A percentile compares a stretch with the other conserved stretches of the same genome.
Evolutionary conservation across 1,140 invertebrate species (phyloP).

Genomic region (Drosophila kurseongensis): DNA sequence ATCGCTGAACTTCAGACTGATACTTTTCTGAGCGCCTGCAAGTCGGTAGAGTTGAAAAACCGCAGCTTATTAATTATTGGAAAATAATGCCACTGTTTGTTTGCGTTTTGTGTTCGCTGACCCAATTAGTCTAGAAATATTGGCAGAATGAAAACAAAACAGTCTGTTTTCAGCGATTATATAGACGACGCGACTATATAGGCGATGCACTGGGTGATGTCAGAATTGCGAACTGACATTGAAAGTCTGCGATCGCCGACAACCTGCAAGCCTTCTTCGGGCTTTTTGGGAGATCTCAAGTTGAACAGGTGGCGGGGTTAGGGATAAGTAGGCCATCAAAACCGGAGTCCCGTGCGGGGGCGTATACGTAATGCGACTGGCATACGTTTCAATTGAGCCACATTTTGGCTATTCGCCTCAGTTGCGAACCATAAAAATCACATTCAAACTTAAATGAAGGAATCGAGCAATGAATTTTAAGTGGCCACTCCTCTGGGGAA

Average conservation of each 20-base stretch:
- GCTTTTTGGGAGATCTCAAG: constrained; percentile 32
- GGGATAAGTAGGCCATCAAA: constrained; percentile 7
- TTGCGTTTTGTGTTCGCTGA: constrained; percentile 50
- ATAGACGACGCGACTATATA: constrained; percentile 16
- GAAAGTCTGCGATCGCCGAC: constrained; percentile 17
- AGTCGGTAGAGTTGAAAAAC: constrained; percentile 31
- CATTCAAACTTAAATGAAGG: constrained; percentile 36
- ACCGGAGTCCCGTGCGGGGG: constrained; percentile 5
- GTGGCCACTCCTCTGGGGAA: constrained; percentile 7
- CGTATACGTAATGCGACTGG: constrained; percentile 34
- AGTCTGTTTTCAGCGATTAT: constrained; percentile 47
- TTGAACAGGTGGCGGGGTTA: constrained; percentile 22
- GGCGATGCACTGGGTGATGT: constrained; percentile 58
- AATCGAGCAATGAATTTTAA: constrained; percentile 27
- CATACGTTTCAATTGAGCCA: constrained; percentile 31
- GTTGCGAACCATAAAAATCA: constrained; percentile 54
- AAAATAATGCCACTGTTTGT: constrained; percentile 49
- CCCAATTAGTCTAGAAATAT: constrained; percentile 55
- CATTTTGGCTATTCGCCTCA: constrained; percentile 55
- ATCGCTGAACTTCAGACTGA: constrained; percentile 50
- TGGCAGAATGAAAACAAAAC: constrained; percentile 51
- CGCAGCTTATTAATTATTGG: constrained; percentile 21
- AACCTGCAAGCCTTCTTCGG: constrained; percentile 21
- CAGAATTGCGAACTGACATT: constrained; percentile 34
- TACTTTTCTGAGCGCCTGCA: constrained; percentile 68